Evolutionary conservation across 2,888 invertebrate species (phyloP).

Genomic region (Bellardia pandia): DNA sequence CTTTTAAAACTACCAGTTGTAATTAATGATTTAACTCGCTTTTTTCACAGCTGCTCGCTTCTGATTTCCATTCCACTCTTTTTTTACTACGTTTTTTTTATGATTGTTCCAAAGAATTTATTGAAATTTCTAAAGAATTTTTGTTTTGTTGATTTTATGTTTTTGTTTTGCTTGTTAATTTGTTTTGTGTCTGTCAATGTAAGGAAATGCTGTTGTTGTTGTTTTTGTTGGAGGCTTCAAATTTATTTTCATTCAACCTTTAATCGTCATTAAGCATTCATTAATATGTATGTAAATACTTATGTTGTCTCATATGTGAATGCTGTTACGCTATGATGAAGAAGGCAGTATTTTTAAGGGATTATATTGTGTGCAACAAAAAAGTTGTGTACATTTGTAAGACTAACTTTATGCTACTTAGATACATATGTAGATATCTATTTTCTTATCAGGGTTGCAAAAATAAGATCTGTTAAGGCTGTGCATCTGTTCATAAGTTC

Average conservation of each 20-base stretch:
- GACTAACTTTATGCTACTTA: no score
- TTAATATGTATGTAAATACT: not conserved
- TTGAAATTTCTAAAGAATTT: not conserved
- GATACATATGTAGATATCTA: no score
- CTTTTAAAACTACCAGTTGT: not conserved
- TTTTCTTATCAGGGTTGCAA: no score
- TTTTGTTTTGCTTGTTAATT: not conserved
- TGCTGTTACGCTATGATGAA: not conserved
- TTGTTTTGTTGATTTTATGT: not conserved
- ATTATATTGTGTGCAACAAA: not conserved
- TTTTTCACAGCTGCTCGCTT: not conserved
- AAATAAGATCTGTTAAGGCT: no score
- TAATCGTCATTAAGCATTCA: slow-evolving; percentile 18
- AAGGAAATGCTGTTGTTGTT: not conserved
- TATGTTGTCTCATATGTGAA: not conserved
- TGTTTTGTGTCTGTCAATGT: slow-evolving; percentile 10
- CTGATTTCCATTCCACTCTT: not conserved
- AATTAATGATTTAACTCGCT: slow-evolving; percentile 3
- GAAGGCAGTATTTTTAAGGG: not conserved
- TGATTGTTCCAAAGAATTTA: slow-evolving; percentile 11
- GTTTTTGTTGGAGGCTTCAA: not conserved
- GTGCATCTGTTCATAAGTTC: no score
- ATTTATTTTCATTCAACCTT: not conserved
- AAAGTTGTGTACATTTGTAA: no score
- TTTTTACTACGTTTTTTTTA: not conserved